Evolutionary conservation across 1,140 invertebrate genomes (phyloP).

Genomic region (Habropoda laboriosa): DNA sequence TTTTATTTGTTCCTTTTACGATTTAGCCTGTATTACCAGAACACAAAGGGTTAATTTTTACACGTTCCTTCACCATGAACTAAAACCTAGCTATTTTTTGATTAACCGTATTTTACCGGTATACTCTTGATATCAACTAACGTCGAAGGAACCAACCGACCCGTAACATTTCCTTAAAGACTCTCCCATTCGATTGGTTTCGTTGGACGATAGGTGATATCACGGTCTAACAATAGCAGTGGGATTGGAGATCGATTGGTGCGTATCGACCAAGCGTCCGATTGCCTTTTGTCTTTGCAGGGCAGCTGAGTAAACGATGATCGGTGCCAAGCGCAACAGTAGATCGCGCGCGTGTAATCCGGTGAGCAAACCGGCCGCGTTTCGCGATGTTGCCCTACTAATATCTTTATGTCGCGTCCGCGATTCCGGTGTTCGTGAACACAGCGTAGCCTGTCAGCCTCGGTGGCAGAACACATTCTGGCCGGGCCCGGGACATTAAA

Average conservation of each 20-base stretch:
- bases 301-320: slow-evolving; percentile 40
- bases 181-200: too few species aligned
- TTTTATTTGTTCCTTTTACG: too few species aligned
- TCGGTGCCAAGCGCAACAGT: slow-evolving; percentile 33
- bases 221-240: background rate
- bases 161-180: background rate
- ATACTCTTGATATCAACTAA: too few species aligned
- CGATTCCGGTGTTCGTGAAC: background rate
- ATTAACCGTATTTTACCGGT: too few species aligned
- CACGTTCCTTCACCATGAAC: too few species aligned
- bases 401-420: slow-evolving; percentile 35
- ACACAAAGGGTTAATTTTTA: too few species aligned
- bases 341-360: slow-evolving; percentile 14
- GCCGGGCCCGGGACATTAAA: slow-evolving; percentile 9
- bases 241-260: background rate
- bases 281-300: slow-evolving; percentile 19
- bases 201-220: background rate
- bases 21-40: too few species aligned
- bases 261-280: background rate
- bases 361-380: background rate
- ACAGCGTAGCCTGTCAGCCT: background rate
- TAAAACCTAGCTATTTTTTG: too few species aligned
- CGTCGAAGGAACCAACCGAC: background rate
- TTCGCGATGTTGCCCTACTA: background rate
- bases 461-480: background rate